Conservation (phyloP, 2,797 vertebrate genomes). For the Falco concolor region DNA sequence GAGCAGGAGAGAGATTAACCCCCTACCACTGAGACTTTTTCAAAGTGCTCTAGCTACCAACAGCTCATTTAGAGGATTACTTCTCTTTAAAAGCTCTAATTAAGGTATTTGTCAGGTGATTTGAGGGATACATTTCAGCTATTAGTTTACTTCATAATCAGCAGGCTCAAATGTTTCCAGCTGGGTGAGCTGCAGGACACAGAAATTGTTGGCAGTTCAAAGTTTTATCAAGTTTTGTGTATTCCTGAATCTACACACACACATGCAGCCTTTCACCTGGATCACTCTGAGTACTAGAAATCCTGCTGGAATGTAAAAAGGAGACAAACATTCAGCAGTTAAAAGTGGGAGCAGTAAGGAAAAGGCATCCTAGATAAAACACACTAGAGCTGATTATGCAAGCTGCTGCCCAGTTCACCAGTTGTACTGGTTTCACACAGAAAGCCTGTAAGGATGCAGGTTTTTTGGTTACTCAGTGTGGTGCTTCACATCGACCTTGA, state of each 20-base stretch:
- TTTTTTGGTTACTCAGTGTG: neutral
- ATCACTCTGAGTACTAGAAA: neutral
- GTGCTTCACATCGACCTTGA: neutral
- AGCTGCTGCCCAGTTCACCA: neutral
- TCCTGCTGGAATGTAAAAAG: neutral
- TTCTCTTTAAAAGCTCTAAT: neutral
- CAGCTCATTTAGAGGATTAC: conserved; percentile 40
- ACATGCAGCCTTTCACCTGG: neutral
- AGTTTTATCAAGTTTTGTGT: neutral
- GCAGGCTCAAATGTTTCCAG: neutral
- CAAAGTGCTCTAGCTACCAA: neutral
- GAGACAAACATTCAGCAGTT: neutral
- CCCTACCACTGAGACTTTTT: neutral
- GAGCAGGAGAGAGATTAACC: conserved; percentile 35
- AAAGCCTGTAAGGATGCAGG: neutral
- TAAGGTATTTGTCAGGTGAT: neutral
- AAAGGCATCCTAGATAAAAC: neutral
- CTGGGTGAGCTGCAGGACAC: neutral
- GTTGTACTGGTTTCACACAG: neutral
- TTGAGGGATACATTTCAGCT: neutral
- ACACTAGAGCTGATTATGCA: too few species aligned
- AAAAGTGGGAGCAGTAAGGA: neutral
- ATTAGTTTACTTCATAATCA: neutral
- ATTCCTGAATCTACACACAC: neutral
- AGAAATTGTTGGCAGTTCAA: neutral